A percentile compares a stretch with the other conserved stretches of the same genome.
Evolutionary conservation across 2,888 invertebrate species (phyloP).

Genomic region (Melanostoma scalare): DNA sequence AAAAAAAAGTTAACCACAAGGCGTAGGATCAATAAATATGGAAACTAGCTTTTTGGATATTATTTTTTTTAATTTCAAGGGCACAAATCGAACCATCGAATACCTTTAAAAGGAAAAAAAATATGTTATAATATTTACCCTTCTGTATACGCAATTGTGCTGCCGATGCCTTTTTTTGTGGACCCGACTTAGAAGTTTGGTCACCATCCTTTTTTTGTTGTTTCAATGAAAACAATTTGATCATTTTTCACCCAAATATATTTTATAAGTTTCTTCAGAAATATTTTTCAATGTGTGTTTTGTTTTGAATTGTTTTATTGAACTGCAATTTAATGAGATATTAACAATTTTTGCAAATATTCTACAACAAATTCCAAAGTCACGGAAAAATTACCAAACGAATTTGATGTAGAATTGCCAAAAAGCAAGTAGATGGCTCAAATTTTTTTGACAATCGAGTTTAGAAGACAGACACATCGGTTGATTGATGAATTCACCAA

Average conservation of each 20-base stretch:
- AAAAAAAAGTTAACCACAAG: no score
- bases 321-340: slow-evolving; percentile 19
- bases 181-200: slow-evolving; percentile 88
- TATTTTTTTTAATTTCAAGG: slow-evolving; percentile 39
- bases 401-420: slow-evolving; percentile 66
- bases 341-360: slow-evolving; percentile 38
- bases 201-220: slow-evolving; percentile 99
- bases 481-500: slow-evolving; percentile 12
- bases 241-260: slow-evolving; percentile 85
- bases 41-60: slow-evolving; percentile 1
- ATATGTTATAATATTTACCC: slow-evolving; percentile 84
- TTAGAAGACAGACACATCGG: slow-evolving; percentile 25
- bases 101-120: background rate
- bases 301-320: slow-evolving; percentile 50
- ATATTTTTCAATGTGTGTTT: slow-evolving; percentile 23
- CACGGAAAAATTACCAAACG: slow-evolving; percentile 49
- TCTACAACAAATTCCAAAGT: slow-evolving; percentile 52
- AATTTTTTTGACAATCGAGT: slow-evolving; percentile 55
- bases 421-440: slow-evolving; percentile 61
- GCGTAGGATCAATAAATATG: background rate
- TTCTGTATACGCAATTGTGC: slow-evolving; percentile 98
- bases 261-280: slow-evolving; percentile 44
- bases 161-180: slow-evolving; percentile 96
- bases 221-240: slow-evolving; percentile 98
- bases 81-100: slow-evolving; percentile 4